Percentiles rank a stretch among this genome's conserved stretches.
Evolutionary conservation across 2,113 vertebrate genomes (phyloP).

Genomic region (Dromas ardeola): DNA sequence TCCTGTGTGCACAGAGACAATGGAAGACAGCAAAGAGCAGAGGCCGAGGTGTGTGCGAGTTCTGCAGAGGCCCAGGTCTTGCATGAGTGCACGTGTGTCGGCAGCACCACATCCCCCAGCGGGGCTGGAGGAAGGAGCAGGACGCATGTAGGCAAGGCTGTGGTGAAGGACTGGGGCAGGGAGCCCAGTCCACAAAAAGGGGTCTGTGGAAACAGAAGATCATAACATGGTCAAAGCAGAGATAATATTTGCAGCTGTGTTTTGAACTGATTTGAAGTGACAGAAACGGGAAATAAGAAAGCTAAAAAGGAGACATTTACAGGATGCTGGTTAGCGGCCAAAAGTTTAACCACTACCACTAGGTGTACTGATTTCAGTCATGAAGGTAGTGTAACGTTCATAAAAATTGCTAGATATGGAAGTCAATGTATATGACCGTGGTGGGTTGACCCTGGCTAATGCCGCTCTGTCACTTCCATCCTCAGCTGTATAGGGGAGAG

Average conservation of each 20-base stretch:
- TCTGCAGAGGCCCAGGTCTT: not conserved
- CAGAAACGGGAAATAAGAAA: not conserved
- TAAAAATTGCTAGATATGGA: not conserved
- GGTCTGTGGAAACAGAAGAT: not conserved
- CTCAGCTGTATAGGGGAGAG: not conserved
- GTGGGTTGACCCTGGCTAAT: not conserved
- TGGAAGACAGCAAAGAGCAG: not conserved
- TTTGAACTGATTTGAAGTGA: not conserved
- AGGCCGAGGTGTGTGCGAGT: rapidly evolving
- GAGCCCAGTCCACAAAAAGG: not conserved
- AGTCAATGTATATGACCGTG: not conserved
- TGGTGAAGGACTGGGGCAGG: not conserved
- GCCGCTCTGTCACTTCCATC: not conserved
- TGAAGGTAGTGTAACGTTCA: not conserved
- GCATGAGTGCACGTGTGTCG: not conserved
- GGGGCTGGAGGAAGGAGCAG: not conserved
- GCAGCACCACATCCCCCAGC: not conserved
- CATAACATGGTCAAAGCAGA: not conserved
- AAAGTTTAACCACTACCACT: not conserved
- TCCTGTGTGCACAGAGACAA: not conserved
- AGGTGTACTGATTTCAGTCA: not conserved
- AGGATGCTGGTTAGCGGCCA: not conserved
- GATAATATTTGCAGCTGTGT: not conserved
- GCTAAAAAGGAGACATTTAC: not conserved
- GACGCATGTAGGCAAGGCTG: not conserved